Percentiles rank a stretch among this genome's conserved stretches.
Conservation (phyloP, 2,797 vertebrate genomes). For the Borostomias antarcticus region DNA sequence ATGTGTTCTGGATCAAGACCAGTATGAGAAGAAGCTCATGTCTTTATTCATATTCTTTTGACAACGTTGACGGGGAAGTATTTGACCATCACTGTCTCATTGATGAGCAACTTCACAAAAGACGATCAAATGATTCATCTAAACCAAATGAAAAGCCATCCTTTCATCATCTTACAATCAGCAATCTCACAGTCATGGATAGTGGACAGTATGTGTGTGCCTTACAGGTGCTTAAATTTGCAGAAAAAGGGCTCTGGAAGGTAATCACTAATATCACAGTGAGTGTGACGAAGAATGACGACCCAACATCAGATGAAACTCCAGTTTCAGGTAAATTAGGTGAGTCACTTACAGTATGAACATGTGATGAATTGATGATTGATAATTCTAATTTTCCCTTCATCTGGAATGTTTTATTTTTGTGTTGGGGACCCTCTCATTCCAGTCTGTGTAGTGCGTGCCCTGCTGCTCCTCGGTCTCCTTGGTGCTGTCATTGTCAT, state of each 20-base stretch:
- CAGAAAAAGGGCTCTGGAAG: neutral
- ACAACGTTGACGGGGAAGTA: fast-evolving
- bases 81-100: slow-evolving; percentile 3
- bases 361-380: no score
- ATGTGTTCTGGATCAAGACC: slow-evolving; percentile 41
- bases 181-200: slow-evolving; percentile 13
- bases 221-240: neutral
- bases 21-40: slow-evolving; percentile 4
- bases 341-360: no score
- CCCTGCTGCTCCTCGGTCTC: neutral
- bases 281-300: neutral
- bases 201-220: slow-evolving; percentile 37
- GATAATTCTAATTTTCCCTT: neutral
- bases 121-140: slow-evolving; percentile 9
- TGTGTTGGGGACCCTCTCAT: neutral
- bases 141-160: neutral
- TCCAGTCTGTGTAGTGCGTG: neutral
- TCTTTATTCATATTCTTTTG: slow-evolving; percentile 25
- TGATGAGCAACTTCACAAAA: neutral
- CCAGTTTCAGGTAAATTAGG: neutral
- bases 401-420: neutral
- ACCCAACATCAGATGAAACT: neutral
- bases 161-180: slow-evolving; percentile 29
- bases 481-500: neutral
- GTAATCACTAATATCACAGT: slow-evolving; percentile 29